A percentile compares a stretch with the other conserved stretches of the same genome.
Evolutionary conservation across 2,113 vertebrate genomes (phyloP).

Genomic region (Illadopsis cleaveri): DNA sequence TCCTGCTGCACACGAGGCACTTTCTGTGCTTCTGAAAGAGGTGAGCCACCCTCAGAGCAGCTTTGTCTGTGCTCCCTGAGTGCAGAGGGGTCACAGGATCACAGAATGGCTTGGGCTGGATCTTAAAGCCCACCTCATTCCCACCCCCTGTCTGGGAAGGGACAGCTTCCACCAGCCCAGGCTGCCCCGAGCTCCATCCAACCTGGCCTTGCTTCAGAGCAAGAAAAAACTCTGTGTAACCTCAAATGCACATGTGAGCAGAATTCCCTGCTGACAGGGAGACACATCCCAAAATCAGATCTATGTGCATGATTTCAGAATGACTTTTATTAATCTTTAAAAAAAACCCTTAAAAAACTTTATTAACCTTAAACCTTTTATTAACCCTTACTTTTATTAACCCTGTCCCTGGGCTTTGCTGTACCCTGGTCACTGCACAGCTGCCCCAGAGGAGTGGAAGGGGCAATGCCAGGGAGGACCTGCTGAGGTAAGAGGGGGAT

Average conservation of each 20-base stretch:
- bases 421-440: not conserved
- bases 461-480: not conserved
- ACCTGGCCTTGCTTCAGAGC: not conserved
- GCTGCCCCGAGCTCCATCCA: not conserved
- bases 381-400: no score
- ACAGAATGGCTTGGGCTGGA: not conserved
- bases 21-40: not conserved
- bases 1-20: not conserved
- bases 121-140: not conserved
- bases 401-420: not conserved
- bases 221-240: not conserved
- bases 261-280: not conserved
- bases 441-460: not conserved
- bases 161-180: not conserved
- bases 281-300: not conserved
- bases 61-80: not conserved
- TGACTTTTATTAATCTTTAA: not conserved
- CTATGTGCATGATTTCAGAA: not conserved
- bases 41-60: not conserved
- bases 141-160: not conserved
- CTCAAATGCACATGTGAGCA: fast-evolving
- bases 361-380: no score
- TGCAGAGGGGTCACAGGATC: not conserved
- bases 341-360: not conserved
- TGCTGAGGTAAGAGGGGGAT: not conserved